Evolutionary conservation across 2,113 vertebrate species (phyloP).

Genomic region (Poeciliopsis occidentalis): DNA sequence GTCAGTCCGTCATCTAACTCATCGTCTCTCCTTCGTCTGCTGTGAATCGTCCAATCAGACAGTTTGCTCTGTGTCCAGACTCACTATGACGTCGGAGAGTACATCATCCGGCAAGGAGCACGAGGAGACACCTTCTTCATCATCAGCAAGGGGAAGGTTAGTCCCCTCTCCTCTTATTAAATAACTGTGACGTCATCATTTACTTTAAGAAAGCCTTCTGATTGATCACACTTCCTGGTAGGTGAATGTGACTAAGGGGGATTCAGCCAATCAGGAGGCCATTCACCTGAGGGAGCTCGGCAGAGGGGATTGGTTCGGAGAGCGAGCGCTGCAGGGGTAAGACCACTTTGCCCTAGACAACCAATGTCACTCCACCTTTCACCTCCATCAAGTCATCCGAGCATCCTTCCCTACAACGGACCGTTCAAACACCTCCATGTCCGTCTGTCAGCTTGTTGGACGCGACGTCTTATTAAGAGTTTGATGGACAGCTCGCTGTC

Average conservation of each 20-base stretch:
- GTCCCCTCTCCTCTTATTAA: neutral
- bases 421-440: too few species aligned
- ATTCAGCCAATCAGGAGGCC: conserved; percentile 49
- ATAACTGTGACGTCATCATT: neutral
- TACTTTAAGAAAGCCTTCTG: neutral
- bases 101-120: conserved; percentile 79
- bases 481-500: too few species aligned
- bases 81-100: conserved; percentile 75
- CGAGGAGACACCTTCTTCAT: conserved; percentile 82
- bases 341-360: conserved; percentile 7
- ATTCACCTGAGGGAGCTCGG: conserved; percentile 54
- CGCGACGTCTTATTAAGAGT: too few species aligned
- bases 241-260: conserved; percentile 68
- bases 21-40: neutral
- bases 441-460: too few species aligned
- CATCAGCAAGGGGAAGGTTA: conserved; percentile 90
- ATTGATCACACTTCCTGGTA: conserved; percentile 8
- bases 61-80: conserved; percentile 56
- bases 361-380: neutral
- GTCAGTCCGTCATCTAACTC: conserved; percentile 70
- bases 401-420: too few species aligned
- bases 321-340: conserved; percentile 68
- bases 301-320: conserved; percentile 73
- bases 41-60: neutral
- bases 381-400: neutral